Base-by-base conservation (phyloP, 2,888 invertebrate species). In the Agrochola macilenta region DNA sequence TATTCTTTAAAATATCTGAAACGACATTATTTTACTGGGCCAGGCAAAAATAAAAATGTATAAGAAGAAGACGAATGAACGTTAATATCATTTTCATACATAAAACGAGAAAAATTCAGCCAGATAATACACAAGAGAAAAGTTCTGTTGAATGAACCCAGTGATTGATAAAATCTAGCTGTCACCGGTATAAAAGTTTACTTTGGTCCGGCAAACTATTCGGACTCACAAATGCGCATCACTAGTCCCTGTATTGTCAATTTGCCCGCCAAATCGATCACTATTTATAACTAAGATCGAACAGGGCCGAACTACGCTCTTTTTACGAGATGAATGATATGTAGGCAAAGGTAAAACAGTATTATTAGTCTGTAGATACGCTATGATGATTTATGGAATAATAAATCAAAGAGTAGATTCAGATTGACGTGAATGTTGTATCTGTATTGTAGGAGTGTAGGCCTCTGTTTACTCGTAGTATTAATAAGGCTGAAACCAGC, bases 251-350 rank as follows among this genome's bases (percentile, higher is more conserved):
- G 91, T 89, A 89, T 89, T 92, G 92, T 92, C 93, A 93, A 94
- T 93, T 93, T 92, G 91, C 90, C 90, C 91, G 95, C 95, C 95
- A 95, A 95, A 94, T 95, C 92, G 92, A 95, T 95, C 93, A 94
- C 95, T 95, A 95, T 95, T 95, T 95, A 94, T 95, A 95, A 89
- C 91, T 90, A 82, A 87, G 82, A 86, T 87, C 83, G 85, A 90
- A 87, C 84, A 83, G 72, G 72, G 79, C 64, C 76, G 68, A 75
- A 76, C 78, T 74, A 81, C 74, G 81, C 52, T 84, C 68, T 84
- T 88, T 87, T 84, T 83, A 81, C 60, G 68, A 87, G 81, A 85
- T 85, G 80, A 88, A 80, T 83, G 66, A 82, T 83, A 79, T 81
- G 83, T 81, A 83, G 69, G 76, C 76, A 78, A 77, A 84, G 79